Evolutionary conservation across 1,140 invertebrate species (phyloP), one percentile per base, ranked within the genome.

Genomic region (Ylistrum balloti): DNA sequence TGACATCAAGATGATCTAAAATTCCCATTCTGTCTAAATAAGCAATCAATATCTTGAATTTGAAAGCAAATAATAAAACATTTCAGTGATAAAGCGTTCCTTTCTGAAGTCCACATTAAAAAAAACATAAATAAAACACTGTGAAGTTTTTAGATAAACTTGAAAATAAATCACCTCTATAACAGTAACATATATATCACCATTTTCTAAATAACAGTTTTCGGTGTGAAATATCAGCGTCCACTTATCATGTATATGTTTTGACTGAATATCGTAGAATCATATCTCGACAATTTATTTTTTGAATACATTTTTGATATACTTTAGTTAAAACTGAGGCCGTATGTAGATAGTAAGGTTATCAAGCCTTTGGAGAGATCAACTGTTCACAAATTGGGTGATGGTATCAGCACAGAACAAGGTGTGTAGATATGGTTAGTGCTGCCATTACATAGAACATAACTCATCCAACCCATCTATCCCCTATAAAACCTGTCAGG

Each of bases 171-270:
- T 74, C 56, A 74, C 5, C 5, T 28, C 56, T n/a, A 3, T 11
- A 28, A 5, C 22, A 74, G n/a, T 74, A 17, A 17, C 22, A 28
- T 17, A 74, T n/a, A n/a, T 74, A 28, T 1, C 56, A 74, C 22
- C 15, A 1, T 7, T 74, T n/a, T 1, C 56, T 74, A 74, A n/a
- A 9, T 74, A 74, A 74, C 56, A 74, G 56, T 28, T 28, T 28
- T 0, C 9, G 11, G 56, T 74, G 56, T 28, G 56, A 74, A 28
- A 56, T 11, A 74, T 74, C 56, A 74, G 56, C 56, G 13, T 74
- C 56, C 56, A 74, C 56, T 74, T 74, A 74, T 74, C 56, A 74
- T 74, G n/a, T 74, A 28, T 74, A 74, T 74, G 56, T 74, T 74
- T 28, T 17, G 11, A 28, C 56, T 74, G 56, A 74, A 28, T 74